Base-by-base conservation (phyloP, 2,888 invertebrate species). In the Pseudococcus longispinus region DNA sequence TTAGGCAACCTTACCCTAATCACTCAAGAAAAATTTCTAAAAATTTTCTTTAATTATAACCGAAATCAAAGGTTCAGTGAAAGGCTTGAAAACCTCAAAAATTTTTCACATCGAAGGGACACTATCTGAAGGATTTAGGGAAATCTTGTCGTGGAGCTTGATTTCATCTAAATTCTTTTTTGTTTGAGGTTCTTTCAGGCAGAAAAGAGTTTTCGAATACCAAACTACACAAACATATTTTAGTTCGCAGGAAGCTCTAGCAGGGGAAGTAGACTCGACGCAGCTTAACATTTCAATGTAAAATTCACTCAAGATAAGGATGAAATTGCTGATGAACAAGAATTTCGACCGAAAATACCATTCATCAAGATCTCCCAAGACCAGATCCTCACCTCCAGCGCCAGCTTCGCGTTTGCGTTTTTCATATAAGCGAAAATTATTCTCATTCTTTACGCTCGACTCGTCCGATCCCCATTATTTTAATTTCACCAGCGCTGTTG, bases 401-500 rank as follows among this genome's bases (percentile, higher is more conserved):
- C n/a, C 55, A 55, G n/a, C 6, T 37, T 55, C 55, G n/a, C 6
- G 20, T 60, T 60, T 6, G 13, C 23, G 60, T 55, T 55, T 55
- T 55, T 55, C 55, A 55, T 55, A 55, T n/a, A 60, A 8, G 60
- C 60, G 60, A 60, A 20, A 60, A 60, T 60, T 60, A 60, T 60
- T 60, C 60, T 60, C 60, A 60, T 60, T 60, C 60, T 60, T 60
- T 60, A 60, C 60, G 23, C 60, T 60, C 60, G 60, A 60, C 60
- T 60, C 60, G 23, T 51, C 51, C 51, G n/a, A 51, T 51, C n/a
- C 51, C n/a, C 51, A n/a, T 51, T 51, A 23, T 60, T 60, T 60
- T 60, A 60, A 60, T 60, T 60, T 23, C 20, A 55, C 55, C n/a
- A 55, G 2, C 18, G n/a, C 4, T 4, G 55, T 4, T 55, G 55